These are phyloP conservation scores for Neopipo cinnamomea DNA, from an alignment of 2,113 vertebrate species.

Conservation along the genomic window DNA sequence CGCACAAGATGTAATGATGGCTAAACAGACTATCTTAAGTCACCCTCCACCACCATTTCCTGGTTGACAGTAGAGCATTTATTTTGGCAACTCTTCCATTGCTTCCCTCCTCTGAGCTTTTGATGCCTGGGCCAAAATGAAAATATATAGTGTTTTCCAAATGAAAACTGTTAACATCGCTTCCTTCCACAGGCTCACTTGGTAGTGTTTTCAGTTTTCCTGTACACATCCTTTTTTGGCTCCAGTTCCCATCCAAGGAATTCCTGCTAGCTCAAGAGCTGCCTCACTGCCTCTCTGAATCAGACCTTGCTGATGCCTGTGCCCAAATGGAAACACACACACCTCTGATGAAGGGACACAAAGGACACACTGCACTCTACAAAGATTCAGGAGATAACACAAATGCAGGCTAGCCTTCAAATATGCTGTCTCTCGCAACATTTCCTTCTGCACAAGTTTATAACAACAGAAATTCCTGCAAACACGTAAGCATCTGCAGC, in stretches of 20 bases:
- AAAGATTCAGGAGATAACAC: neutral
- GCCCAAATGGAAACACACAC: neutral
- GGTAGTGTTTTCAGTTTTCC: slow-evolving; percentile 18
- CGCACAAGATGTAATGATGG: neutral
- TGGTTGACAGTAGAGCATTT: slow-evolving; percentile 7
- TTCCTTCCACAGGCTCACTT: neutral
- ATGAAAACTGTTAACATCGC: neutral
- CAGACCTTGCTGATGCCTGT: neutral
- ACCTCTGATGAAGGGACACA: neutral
- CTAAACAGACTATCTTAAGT: neutral
- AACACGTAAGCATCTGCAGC: slow-evolving; percentile 15
- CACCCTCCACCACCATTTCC: neutral
- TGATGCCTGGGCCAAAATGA: slow-evolving; percentile 16
- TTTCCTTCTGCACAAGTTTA: slow-evolving; percentile 9
- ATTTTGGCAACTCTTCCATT: neutral
- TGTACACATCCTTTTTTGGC: neutral
- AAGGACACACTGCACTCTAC: neutral
- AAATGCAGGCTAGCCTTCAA: neutral
- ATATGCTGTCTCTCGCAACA: neutral
- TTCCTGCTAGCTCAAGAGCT: neutral
- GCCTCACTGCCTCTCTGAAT: neutral
- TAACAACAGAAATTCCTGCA: slow-evolving; percentile 16
- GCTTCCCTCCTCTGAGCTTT: neutral
- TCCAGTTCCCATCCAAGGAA: neutral
- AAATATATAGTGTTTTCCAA: slow-evolving; percentile 4